Conservation (phyloP, 2,888 invertebrate species). For the Mayetiola destructor region DNA sequence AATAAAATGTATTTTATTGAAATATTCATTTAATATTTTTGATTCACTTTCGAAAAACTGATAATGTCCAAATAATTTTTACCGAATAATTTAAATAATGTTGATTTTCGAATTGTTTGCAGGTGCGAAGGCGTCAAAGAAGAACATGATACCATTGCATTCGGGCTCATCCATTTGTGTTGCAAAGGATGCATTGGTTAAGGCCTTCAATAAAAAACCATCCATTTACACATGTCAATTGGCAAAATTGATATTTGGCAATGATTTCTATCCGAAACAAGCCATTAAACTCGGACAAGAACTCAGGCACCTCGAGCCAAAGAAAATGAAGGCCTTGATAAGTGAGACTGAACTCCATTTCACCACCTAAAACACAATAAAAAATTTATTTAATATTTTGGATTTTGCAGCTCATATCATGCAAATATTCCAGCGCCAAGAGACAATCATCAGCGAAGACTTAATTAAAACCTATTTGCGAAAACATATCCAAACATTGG, state of each 20-base stretch:
- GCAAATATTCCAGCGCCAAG: constrained; percentile 30
- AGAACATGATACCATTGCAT: constrained; percentile 28
- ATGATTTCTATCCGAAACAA: neutral
- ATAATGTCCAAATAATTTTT: neutral
- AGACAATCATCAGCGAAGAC: constrained; percentile 15
- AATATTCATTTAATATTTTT: neutral
- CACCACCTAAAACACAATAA: too few relatives aligned
- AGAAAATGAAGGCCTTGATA: constrained; percentile 28
- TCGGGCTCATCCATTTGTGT: constrained; percentile 30
- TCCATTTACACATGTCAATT: constrained; percentile 31
- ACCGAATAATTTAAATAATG: neutral
- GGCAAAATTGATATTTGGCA: constrained; percentile 30
- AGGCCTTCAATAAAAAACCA: constrained; percentile 29
- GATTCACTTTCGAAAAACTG: neutral
- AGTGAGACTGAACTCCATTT: constrained; percentile 24
- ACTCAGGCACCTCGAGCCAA: constrained; percentile 22
- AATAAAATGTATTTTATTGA: neutral
- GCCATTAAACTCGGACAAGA: neutral
- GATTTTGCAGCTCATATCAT: constrained; percentile 30
- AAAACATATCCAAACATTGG: neutral
- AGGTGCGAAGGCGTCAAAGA: neutral
- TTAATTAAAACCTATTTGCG: neutral
- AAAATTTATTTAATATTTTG: constrained; percentile 13
- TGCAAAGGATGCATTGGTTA: constrained; percentile 28
- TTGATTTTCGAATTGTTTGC: neutral